These are phyloP conservation scores for Pteropus rufus DNA, from an alignment of 2,797 vertebrate genomes.

Conservation along the genomic window DNA sequence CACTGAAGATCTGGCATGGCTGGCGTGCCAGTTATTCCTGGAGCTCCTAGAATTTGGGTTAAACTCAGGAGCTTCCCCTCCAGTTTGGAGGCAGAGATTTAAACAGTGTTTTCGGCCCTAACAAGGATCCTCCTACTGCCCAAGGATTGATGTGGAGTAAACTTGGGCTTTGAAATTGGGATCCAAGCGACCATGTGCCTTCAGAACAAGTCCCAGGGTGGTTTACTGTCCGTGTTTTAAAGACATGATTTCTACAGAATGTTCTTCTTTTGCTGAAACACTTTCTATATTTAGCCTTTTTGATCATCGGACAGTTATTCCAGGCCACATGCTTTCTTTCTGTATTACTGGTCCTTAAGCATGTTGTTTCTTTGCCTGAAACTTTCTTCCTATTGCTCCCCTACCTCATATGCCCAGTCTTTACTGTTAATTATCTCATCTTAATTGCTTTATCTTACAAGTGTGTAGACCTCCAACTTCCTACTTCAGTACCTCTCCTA, in stretches of 20 bases:
- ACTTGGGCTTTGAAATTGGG: background rate
- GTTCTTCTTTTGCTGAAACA: background rate
- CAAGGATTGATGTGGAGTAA: background rate
- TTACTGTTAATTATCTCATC: background rate
- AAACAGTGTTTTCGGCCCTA: background rate
- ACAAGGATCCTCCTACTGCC: background rate
- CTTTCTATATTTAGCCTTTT: background rate
- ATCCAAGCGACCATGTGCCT: background rate
- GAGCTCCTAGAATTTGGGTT: background rate
- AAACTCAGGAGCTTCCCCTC: background rate
- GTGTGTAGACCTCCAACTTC: background rate
- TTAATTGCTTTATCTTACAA: background rate
- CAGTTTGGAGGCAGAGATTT: background rate
- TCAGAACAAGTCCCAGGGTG: background rate
- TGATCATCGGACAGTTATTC: background rate
- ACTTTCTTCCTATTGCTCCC: background rate
- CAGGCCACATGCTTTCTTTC: background rate
- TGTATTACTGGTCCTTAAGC: background rate
- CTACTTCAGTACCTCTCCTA: accelerated
- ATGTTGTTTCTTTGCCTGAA: background rate
- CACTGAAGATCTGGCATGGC: background rate
- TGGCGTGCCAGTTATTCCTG: background rate
- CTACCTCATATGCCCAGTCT: accelerated
- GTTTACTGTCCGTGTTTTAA: background rate
- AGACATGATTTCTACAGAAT: background rate